Conservation (phyloP, 1,140 invertebrate genomes). For the Akabosia matsudoensis region DNA sequence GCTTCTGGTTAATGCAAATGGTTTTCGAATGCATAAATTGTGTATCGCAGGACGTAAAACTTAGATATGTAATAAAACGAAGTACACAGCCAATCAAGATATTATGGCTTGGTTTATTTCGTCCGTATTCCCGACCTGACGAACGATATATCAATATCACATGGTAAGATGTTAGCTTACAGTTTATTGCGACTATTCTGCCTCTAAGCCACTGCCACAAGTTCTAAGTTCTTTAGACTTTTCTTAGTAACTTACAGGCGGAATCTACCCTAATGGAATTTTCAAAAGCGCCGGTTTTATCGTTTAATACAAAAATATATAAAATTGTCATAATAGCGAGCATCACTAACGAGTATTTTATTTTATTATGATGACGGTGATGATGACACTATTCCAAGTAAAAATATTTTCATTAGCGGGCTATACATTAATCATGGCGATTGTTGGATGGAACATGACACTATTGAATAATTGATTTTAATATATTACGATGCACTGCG, state of each 20-base stretch:
- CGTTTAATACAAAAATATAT: neutral
- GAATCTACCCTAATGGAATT: neutral
- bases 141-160: too few relatives aligned
- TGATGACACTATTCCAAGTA: neutral
- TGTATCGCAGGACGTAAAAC: too few relatives aligned
- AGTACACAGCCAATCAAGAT: too few relatives aligned
- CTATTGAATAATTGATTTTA: slow-evolving; percentile 19
- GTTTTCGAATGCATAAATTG: too few relatives aligned
- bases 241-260: neutral
- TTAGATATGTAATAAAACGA: too few relatives aligned
- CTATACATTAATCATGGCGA: slow-evolving; percentile 17
- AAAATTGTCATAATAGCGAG: neutral
- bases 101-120: too few relatives aligned
- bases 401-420: slow-evolving; percentile 15
- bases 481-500: slow-evolving; percentile 5
- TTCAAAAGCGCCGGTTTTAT: neutral
- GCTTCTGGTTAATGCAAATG: slow-evolving; percentile 20
- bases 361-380: neutral
- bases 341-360: slow-evolving; percentile 2
- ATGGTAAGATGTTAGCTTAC: too few relatives aligned
- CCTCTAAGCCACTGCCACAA: too few relatives aligned
- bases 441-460: slow-evolving; percentile 10
- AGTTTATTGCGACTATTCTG: too few relatives aligned
- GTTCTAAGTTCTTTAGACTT: too few relatives aligned
- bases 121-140: too few relatives aligned